Base-by-base conservation (phyloP, 2,888 invertebrate genomes). In the Aspidapion aeneum region DNA sequence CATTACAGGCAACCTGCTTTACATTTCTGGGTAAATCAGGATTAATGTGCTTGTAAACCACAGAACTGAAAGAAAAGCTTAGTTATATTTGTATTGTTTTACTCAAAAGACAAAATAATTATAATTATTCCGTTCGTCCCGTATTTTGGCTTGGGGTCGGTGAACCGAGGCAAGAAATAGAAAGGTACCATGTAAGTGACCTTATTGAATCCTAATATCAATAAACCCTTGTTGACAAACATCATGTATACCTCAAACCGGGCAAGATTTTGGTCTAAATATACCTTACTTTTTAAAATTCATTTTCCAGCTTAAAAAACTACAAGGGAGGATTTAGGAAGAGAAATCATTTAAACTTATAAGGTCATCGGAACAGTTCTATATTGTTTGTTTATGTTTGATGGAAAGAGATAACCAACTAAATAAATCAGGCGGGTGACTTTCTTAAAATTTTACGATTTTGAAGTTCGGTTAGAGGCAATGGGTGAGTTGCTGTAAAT, bases 71-170 rank as follows among this genome's bases (percentile, higher is more conserved):
- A n/a, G n/a, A n/a, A n/a, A n/a, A n/a, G n/a, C n/a, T n/a, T n/a
- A n/a, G n/a, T n/a, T n/a, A n/a, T n/a, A n/a, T n/a, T n/a, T n/a
- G n/a, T n/a, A n/a, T n/a, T n/a, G n/a, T n/a, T n/a, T n/a, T n/a
- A n/a, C n/a, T n/a, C n/a, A n/a, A n/a, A n/a, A n/a, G n/a, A n/a
- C n/a, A n/a, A n/a, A n/a, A n/a, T n/a, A n/a, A n/a, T n/a, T n/a
- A n/a, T n/a, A n/a, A n/a, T 58, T 60, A 63, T 71, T 72, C 73
- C 74, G 77, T 78, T 76, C 75, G 70, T 77, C 78, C 77, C 76
- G 82, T 83, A 82, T 77, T 77, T 78, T 82, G 83, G 85, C 84
- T 85, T 85, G 86, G 85, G 86, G 86, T 86, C 86, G 86, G 83
- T 86, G 86, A 82, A 86, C 86, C 86, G 84, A 82, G 80, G 64